Evolutionary conservation across 2,113 vertebrate species (phyloP).

Genomic region (human): GRCh38 chr7:96203501-96204000

Average conservation of each 20-base stretch:
- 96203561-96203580: neutral
- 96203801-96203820: neutral
- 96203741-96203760: constrained; percentile 1
- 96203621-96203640: neutral
- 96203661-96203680: neutral
- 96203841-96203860: neutral
- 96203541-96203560: neutral
- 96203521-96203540: neutral
- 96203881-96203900: neutral
- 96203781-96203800: neutral
- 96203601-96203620: neutral
- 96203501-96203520: neutral
- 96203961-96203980: neutral
- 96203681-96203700: neutral
- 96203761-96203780: neutral
- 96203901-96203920: neutral
- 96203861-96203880: neutral
- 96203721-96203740: neutral
- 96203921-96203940: neutral
- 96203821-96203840: neutral
- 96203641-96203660: neutral
- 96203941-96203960: neutral
- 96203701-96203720: neutral
- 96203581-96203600: neutral
- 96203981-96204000: neutral